Evolutionary conservation across 2,797 vertebrate species (phyloP).

Genomic region (Dendrocincla tyrannina): DNA sequence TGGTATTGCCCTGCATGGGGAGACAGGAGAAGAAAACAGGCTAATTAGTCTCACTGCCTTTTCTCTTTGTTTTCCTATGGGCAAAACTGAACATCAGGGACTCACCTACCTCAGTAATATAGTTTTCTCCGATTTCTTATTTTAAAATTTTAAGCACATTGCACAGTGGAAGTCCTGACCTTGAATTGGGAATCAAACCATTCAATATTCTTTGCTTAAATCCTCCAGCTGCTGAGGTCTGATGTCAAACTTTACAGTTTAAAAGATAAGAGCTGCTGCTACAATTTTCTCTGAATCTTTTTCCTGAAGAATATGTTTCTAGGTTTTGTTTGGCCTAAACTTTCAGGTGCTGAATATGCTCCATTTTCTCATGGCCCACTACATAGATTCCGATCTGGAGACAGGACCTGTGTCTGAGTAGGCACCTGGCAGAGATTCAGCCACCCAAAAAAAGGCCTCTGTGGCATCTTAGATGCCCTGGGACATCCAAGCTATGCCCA

Average conservation of each 20-base stretch:
- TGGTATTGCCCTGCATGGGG: fast-evolving
- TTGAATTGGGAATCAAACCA: not conserved
- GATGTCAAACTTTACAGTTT: not conserved
- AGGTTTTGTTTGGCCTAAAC: not conserved
- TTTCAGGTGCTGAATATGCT: not conserved
- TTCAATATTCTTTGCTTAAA: not conserved
- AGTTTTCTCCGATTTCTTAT: not conserved
- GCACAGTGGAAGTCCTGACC: not conserved
- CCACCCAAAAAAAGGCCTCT: not conserved
- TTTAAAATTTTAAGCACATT: not conserved
- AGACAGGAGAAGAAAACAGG: not conserved
- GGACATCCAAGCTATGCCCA: not conserved
- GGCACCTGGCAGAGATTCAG: not conserved
- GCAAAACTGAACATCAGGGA: not conserved
- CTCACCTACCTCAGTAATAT: not conserved
- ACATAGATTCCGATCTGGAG: not conserved
- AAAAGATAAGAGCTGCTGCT: not conserved
- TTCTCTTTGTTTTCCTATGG: not conserved
- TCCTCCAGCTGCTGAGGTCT: not conserved
- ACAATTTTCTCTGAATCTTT: not conserved
- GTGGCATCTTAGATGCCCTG: not conserved
- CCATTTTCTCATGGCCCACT: not conserved
- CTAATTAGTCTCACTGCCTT: not conserved
- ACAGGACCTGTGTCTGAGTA: not conserved
- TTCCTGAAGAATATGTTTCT: not conserved